Base-by-base conservation (phyloP, 2,888 invertebrate genomes). In the Argyra leucocephala region DNA sequence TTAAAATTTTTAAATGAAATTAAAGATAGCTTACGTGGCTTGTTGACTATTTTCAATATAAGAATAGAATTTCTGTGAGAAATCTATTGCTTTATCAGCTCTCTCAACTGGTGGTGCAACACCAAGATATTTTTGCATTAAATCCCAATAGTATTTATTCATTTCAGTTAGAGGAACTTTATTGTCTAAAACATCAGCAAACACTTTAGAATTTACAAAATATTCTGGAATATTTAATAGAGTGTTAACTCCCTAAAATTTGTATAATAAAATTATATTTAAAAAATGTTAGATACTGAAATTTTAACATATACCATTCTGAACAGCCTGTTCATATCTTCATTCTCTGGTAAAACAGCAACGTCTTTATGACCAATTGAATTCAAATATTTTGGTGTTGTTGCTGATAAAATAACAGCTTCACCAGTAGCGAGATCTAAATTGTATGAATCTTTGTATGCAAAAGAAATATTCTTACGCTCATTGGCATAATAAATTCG, bases 151-250 rank as follows among this genome's bases (percentile, higher is more conserved):
- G 66, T 85, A 82, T 62, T 83, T 83, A 74, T 87, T 86, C 73
- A 84, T 83, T 71, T 84, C 78, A 10, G 82, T 81, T 0, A 82
- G 79, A 0, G 77, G 71, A 0, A 84, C 82, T 12, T 80, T 78
- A 1, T 84, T 85, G 22, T 71, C 72, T 31, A 63, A 87, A 82
- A 61, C 83, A 59, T 84, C 84, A 79, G 88, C 87, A 61, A 89
- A 82, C 81, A 85, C 88, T n/a, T 84, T 72, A 69, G 89, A 89
- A 69, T 89, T 81, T 1, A 88, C 77, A 71, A 86, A 88, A 0
- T 81, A 87, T 70, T 85, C 88, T 0, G 88, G 88, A 1, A 89
- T 76, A 73, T 88, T 87, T 0, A 85, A 84, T 36, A 89, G 83
- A 74, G 88, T 87, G 15, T 85, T 83, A 22, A 88, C 76, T n/a